Percentiles rank a stretch among this genome's conserved stretches.
Conservation (phyloP, 1,140 invertebrate species). For the Spodoptera frugiperda region DNA sequence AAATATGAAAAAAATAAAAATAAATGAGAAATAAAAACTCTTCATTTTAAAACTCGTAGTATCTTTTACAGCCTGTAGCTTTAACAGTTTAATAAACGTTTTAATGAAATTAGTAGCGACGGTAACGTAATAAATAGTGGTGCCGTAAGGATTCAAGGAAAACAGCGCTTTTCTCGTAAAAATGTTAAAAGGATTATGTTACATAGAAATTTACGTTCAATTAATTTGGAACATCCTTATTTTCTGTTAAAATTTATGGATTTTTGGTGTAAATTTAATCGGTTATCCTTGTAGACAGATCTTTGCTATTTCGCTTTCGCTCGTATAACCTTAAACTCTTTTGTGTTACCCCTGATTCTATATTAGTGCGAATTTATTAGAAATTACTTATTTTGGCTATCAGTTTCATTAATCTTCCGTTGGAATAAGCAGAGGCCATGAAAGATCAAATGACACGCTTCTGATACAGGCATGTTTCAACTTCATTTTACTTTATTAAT, state of each 20-base stretch:
- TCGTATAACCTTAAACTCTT: no score
- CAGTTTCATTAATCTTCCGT: no score
- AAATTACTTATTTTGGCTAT: no score
- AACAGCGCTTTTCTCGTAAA: constrained; percentile 1
- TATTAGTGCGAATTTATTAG: no score
- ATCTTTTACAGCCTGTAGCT: neutral
- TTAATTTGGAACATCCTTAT: neutral
- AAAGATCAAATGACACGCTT: no score
- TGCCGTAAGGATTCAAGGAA: neutral
- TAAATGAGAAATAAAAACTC: neutral
- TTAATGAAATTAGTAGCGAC: constrained; percentile 12
- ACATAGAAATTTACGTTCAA: constrained; percentile 14
- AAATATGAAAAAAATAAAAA: neutral
- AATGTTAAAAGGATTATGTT: constrained; percentile 22
- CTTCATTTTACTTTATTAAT: no score
- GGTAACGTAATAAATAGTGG: constrained; percentile 1
- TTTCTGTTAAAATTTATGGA: neutral
- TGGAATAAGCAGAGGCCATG: no score
- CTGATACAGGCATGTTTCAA: no score
- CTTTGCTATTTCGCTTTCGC: no score
- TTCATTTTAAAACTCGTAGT: neutral
- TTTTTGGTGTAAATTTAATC: no score
- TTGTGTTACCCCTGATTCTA: no score
- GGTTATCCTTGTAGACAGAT: no score
- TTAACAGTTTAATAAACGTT: constrained; percentile 4